phyloP scores from a whole-genome alignment of 92 coral and sea anemone genomes.

The Galaxea fascicularis region DNA sequence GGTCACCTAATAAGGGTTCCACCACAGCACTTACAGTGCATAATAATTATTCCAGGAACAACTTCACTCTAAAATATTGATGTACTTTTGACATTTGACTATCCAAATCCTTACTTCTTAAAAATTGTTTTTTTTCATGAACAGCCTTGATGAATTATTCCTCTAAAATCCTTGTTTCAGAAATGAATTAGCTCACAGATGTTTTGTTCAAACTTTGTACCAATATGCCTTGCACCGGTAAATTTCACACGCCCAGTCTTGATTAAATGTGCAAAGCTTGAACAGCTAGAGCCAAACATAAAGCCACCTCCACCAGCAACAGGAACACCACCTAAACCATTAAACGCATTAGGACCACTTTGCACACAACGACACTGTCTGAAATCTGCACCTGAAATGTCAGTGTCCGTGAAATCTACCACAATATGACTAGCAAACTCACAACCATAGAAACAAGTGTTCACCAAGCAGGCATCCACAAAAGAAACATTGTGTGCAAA shows the following conservation, averaged over 20 bases:
- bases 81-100: background rate
- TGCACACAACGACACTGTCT: constrained; percentile 96
- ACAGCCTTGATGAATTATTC: background rate
- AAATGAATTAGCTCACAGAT: constrained; percentile 83
- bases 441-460: constrained; percentile 97
- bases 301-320: constrained; percentile 86
- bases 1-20: too few relatives aligned
- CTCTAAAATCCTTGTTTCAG: background rate
- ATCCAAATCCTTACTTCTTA: background rate
- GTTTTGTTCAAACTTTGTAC: constrained; percentile 91
- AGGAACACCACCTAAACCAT: constrained; percentile 75
- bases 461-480: constrained; percentile 71
- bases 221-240: constrained; percentile 87
- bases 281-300: constrained; percentile 98
- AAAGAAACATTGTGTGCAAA: constrained; percentile 97
- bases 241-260: constrained; percentile 88
- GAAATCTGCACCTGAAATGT: constrained; percentile 95
- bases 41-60: background rate
- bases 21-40: background rate
- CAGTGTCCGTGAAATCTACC: constrained; percentile 89
- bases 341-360: constrained; percentile 87
- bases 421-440: constrained; percentile 97
- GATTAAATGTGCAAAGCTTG: constrained; percentile 92
- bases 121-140: background rate
- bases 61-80: background rate